Evolutionary conservation across 2,888 invertebrate genomes (phyloP).

Genomic region (Euproctis similis): DNA sequence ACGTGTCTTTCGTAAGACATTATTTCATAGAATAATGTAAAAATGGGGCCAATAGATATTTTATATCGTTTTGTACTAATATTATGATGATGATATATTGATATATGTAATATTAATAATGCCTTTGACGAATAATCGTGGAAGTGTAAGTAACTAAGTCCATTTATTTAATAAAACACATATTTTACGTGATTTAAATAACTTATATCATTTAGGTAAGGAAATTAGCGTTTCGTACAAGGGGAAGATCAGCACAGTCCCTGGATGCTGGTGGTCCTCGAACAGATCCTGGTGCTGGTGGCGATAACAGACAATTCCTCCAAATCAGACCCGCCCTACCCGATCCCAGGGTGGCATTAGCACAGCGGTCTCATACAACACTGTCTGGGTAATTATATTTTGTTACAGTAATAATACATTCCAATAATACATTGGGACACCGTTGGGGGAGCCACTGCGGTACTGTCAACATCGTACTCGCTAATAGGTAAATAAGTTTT

Average conservation of each 20-base stretch:
- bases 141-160: conserved; percentile 55
- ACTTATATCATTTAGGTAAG: conserved; percentile 56
- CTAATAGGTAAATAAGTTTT: too few relatives aligned
- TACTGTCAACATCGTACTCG: too few relatives aligned
- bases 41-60: conserved; percentile 52
- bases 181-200: too few relatives aligned
- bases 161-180: conserved; percentile 3
- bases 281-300: conserved; percentile 42
- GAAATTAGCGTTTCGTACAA: conserved; percentile 61
- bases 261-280: conserved; percentile 51
- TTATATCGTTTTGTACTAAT: conserved; percentile 23
- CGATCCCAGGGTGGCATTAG: conserved; percentile 45
- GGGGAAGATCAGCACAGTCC: conserved; percentile 68
- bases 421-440: too few relatives aligned
- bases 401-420: too few relatives aligned
- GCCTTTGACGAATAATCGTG: conserved; percentile 64
- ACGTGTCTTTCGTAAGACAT: conserved; percentile 61
- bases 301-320: conserved; percentile 58
- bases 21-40: conserved; percentile 40
- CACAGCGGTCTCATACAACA: conserved; percentile 70
- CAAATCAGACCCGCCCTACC: conserved; percentile 67
- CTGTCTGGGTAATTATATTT: conserved; percentile 46
- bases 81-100: conserved; percentile 26
- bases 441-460: too few relatives aligned
- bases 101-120: conserved; percentile 37